These are phyloP conservation scores for Panagrolaimus sp. DNA, from an alignment of 1,140 invertebrate species.

Conservation along the genomic window DNA sequence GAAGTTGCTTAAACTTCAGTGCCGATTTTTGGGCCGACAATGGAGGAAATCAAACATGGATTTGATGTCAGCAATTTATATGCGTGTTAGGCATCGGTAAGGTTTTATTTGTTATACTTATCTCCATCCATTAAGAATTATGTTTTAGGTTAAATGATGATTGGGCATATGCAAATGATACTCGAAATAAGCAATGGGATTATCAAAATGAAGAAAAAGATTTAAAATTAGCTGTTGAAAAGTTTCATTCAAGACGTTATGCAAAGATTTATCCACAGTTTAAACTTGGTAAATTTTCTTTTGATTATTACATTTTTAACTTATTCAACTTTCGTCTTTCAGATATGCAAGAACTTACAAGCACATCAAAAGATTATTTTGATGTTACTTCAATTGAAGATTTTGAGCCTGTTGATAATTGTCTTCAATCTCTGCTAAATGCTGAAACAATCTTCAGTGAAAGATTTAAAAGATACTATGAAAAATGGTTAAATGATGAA, in stretches of 20 bases:
- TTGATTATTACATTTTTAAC: background rate
- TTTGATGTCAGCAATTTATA: constrained; percentile 96
- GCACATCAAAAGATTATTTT: constrained; percentile 23
- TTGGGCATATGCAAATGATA: constrained; percentile 98
- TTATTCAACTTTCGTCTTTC: background rate
- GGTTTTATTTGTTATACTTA: constrained; percentile 59
- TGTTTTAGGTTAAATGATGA: constrained; percentile 85
- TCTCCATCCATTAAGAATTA: too few species aligned
- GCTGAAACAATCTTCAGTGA: constrained; percentile 72
- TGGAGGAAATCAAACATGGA: constrained; percentile 99
- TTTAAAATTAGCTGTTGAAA: constrained; percentile 81
- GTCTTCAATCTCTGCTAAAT: constrained; percentile 74
- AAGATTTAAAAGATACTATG: constrained; percentile 83
- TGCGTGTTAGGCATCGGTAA: constrained; percentile 77
- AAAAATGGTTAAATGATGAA: constrained; percentile 89
- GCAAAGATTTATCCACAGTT: constrained; percentile 58
- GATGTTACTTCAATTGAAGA: constrained; percentile 62
- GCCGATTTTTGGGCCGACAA: constrained; percentile 93
- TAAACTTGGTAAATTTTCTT: background rate
- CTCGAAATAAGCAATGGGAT: constrained; percentile 91
- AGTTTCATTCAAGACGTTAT: constrained; percentile 89
- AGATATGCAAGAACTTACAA: constrained; percentile 1
- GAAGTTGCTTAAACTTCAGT: constrained; percentile 98
- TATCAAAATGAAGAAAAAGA: constrained; percentile 97
- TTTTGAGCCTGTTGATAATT: constrained; percentile 78